phyloP scores from a whole-genome alignment of 2,113 vertebrate genomes.

The Gracilinanus agilis region DNA sequence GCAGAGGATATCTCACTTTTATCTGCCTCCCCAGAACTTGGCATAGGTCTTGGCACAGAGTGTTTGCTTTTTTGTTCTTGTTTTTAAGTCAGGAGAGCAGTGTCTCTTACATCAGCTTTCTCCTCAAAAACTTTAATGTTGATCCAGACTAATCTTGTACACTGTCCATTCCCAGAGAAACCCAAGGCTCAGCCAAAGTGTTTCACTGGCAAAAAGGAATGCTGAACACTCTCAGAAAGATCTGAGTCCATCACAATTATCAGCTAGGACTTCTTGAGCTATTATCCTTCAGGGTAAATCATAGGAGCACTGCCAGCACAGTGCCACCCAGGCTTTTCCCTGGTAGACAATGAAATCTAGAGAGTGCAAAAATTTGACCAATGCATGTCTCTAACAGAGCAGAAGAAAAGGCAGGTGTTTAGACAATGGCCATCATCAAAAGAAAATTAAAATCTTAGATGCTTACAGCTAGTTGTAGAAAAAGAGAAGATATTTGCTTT shows the following conservation, averaged over 20 bases:
- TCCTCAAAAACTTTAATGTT: background rate
- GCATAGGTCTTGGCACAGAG: too few relatives aligned
- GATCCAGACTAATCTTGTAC: background rate
- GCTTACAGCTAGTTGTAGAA: constrained; percentile 16
- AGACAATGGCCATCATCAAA: constrained; percentile 44
- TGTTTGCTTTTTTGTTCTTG: too few relatives aligned
- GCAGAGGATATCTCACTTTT: too few relatives aligned
- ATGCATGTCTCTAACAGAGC: background rate
- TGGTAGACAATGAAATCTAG: background rate
- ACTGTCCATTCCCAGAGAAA: background rate
- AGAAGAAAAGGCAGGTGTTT: background rate
- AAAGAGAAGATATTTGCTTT: background rate
- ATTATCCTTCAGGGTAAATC: background rate
- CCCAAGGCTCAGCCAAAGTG: background rate
- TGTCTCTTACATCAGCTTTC: background rate
- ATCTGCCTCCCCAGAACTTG: too few relatives aligned
- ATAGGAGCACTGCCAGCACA: background rate
- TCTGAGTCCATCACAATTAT: background rate
- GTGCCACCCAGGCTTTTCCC: background rate
- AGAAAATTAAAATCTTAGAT: constrained; percentile 43
- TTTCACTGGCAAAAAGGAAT: background rate
- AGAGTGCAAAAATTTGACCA: background rate
- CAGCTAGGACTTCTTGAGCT: background rate
- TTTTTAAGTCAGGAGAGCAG: background rate
- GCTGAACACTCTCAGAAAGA: background rate